These are phyloP conservation scores for Phortica variegata DNA, from an alignment of 1,140 invertebrate genomes.

Conservation along the genomic window DNA sequence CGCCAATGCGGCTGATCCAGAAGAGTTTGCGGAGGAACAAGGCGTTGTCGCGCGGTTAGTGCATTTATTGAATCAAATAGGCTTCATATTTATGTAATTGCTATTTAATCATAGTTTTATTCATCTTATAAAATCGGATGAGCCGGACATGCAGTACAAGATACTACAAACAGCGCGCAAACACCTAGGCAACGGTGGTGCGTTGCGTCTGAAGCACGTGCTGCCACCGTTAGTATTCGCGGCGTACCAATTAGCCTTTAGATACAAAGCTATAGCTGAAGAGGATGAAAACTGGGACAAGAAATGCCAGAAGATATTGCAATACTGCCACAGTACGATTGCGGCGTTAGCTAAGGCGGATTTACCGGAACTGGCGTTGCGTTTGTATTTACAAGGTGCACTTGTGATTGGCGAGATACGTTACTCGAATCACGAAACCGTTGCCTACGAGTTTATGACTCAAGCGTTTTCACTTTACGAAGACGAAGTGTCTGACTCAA, in stretches of 20 bases:
- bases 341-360: constrained; percentile 90
- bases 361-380: constrained; percentile 86
- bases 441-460: constrained; percentile 98
- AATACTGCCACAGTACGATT: constrained; percentile 96
- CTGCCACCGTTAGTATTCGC: constrained; percentile 96
- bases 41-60: constrained; percentile 69
- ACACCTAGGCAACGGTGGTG: constrained; percentile 85
- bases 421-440: constrained; percentile 93
- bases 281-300: constrained; percentile 98
- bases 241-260: constrained; percentile 86
- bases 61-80: constrained; percentile 3
- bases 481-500: constrained; percentile 97
- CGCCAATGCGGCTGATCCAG: constrained; percentile 67
- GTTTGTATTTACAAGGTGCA: constrained; percentile 93
- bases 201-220: constrained; percentile 84
- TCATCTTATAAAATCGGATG: constrained; percentile 84
- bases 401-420: constrained; percentile 88
- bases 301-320: constrained; percentile 97
- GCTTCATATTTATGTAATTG: background rate
- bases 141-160: constrained; percentile 90
- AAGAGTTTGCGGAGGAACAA: constrained; percentile 98
- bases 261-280: constrained; percentile 74
- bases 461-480: constrained; percentile 98
- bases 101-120: constrained; percentile 72
- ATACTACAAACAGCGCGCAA: constrained; percentile 87